Base-by-base conservation (phyloP, 2,888 invertebrate species). In the Galerucella nymphaeae region DNA sequence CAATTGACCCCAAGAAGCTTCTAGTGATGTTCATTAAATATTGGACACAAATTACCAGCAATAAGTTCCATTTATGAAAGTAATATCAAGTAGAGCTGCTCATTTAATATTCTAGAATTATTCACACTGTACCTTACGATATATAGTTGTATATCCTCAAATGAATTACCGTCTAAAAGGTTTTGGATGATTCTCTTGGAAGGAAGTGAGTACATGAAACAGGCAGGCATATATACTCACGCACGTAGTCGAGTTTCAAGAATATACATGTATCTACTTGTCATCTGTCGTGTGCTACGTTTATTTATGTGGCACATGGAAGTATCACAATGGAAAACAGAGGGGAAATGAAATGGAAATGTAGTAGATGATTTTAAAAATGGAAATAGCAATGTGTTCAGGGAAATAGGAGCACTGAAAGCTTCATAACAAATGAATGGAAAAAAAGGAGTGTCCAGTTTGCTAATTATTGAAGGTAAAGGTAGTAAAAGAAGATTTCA, bases 161-260 rank as follows among this genome's bases (percentile, higher is more conserved):
- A n/a, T 38, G 38, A 53, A 53, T 38, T 55, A 50, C 38, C 53
- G 38, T 65, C 65, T 65, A 30, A 65, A 65, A 65, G 38, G 30
- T 53, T 53, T 16, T 50, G n/a, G 2, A 8, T 30, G 42, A 63
- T 38, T 63, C 30, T 53, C 50, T 65, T 10, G 11, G 41, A 64
- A 53, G 18, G 1, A 13, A 4, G 42, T 13, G 9, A 42, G 13
- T 2, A 45, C 42, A 64, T n/a, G 23, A 13, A 48, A 64, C 64
- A 14, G 45, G 45, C n/a, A 8, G 13, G 18, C 48, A 1, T 16
- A 13, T 38, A 53, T 38, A 53, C 16, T 30, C 53, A 53, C 64
- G 16, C 10, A 13, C 11, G 8, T 30, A 13, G 48, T 65, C n/a
- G 50, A 53, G 18, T 10, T 10, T 53, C 14, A 45, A 65, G 53